A percentile compares a stretch with the other conserved stretches of the same genome.
phyloP scores from a whole-genome alignment of 2,113 vertebrate genomes.

The Osmerus mordax region DNA sequence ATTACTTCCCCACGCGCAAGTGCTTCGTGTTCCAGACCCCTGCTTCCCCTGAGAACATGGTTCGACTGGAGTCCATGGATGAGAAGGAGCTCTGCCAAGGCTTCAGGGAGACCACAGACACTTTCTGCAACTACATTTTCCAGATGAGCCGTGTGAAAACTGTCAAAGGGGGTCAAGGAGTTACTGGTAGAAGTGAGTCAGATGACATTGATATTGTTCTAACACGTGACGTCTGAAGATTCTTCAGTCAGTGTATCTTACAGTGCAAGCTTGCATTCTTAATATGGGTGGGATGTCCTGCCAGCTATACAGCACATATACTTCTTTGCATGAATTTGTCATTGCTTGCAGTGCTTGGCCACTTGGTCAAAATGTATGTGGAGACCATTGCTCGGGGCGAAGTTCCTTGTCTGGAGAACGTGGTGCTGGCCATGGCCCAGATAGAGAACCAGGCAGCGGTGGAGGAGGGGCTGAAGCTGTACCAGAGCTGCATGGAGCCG shows the following conservation, averaged over 20 bases:
- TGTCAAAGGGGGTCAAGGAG: conserved; percentile 44
- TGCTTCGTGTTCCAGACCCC: conserved; percentile 55
- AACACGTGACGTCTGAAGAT: too few relatives aligned
- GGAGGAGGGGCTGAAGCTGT: conserved; percentile 37
- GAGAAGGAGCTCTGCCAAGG: conserved; percentile 27
- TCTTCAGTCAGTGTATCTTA: too few relatives aligned
- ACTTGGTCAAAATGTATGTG: conserved; percentile 41
- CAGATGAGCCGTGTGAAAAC: conserved; percentile 40
- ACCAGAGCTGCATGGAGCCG: conserved; percentile 27
- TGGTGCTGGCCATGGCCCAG: conserved; percentile 50
- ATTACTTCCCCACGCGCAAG: conserved; percentile 56
- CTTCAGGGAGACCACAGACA: conserved; percentile 33
- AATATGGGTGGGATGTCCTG: too few relatives aligned
- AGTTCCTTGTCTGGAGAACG: conserved; percentile 59
- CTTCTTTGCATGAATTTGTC: background rate
- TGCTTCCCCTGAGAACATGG: conserved; percentile 38
- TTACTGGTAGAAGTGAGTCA: conserved; percentile 56
- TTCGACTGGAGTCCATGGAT: conserved; percentile 41
- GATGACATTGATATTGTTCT: background rate
- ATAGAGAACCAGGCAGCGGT: conserved; percentile 53
- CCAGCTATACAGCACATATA: background rate
- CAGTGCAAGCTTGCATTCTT: too few relatives aligned
- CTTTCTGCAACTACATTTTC: conserved; percentile 55
- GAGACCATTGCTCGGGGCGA: conserved; percentile 44
- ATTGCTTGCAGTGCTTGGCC: conserved; percentile 42